Evolutionary conservation across 92 coral and sea anemone species (phyloP).

Genomic region (Epizoanthus stellaris): DNA sequence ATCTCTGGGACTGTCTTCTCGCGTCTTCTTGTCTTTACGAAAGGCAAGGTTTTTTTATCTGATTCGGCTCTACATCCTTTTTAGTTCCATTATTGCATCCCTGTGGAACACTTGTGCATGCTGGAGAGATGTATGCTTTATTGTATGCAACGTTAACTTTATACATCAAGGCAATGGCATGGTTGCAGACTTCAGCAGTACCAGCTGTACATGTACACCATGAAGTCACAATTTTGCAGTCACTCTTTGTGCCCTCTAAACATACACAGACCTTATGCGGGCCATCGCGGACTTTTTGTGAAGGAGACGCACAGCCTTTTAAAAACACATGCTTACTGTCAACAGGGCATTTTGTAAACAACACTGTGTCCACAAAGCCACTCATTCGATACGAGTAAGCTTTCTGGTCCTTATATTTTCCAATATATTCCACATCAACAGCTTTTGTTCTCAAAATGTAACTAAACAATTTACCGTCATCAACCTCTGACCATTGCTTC

Average conservation of each 20-base stretch:
- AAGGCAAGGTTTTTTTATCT: not conserved
- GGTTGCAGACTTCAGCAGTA: conserved; percentile 38
- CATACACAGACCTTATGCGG: conserved; percentile 46
- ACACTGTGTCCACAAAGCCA: conserved; percentile 58
- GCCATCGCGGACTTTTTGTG: conserved; percentile 38
- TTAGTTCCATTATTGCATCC: conserved; percentile 39
- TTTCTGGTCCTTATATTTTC: conserved; percentile 43
- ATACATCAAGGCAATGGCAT: conserved; percentile 36
- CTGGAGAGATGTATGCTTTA: conserved; percentile 22
- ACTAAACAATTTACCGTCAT: conserved; percentile 39
- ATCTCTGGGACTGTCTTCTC: conserved; percentile 18
- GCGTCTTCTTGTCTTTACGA: conserved; percentile 28
- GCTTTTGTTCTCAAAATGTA: conserved; percentile 29
- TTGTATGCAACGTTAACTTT: conserved; percentile 25
- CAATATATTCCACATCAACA: conserved; percentile 27
- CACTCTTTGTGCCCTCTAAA: not conserved
- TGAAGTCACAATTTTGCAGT: conserved; percentile 7
- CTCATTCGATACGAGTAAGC: conserved; percentile 57
- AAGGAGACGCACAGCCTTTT: conserved; percentile 48
- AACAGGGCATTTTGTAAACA: conserved; percentile 29
- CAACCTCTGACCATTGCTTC: conserved; percentile 50
- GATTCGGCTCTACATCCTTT: conserved; percentile 21
- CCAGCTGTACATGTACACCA: conserved; percentile 45
- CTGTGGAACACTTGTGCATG: conserved; percentile 41
- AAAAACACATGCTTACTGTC: conserved; percentile 17